These are phyloP conservation scores for Mycalesis mineus DNA, from an alignment of 2,888 invertebrate species.

Conservation along the genomic window DNA sequence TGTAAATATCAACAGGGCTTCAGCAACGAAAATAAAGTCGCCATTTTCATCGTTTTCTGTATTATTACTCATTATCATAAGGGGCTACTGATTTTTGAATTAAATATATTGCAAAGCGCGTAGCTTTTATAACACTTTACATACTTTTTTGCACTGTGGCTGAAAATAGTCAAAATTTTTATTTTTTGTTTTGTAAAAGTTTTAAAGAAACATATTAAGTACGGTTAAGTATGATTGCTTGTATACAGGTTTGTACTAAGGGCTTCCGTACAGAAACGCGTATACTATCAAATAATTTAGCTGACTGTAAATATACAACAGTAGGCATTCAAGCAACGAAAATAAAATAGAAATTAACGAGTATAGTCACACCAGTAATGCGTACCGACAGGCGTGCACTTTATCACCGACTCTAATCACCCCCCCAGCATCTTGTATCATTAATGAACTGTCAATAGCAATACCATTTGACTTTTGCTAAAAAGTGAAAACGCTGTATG, in stretches of 20 bases:
- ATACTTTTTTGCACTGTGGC: too few species aligned
- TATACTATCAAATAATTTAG: not conserved
- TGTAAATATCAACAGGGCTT: too few species aligned
- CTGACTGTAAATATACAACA: not conserved
- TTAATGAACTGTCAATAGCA: constrained; percentile 52
- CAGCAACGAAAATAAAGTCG: too few species aligned
- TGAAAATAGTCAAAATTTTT: too few species aligned
- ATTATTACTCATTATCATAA: too few species aligned
- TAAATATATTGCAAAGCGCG: too few species aligned
- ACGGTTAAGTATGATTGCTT: not conserved
- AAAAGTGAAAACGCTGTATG: constrained; percentile 1
- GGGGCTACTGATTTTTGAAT: too few species aligned
- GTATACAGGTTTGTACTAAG: too few species aligned
- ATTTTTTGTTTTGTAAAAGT: too few species aligned
- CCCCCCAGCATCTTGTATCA: constrained; percentile 41
- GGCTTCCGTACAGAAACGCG: too few species aligned
- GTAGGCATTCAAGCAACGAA: not conserved
- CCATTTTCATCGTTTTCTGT: too few species aligned
- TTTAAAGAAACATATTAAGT: not conserved
- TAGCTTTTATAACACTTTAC: too few species aligned
- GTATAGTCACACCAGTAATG: constrained; percentile 46
- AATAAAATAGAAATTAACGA: constrained; percentile 12
- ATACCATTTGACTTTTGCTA: constrained; percentile 23
- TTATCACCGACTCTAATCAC: constrained; percentile 67
- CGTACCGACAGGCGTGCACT: constrained; percentile 68